Percentiles rank a stretch among this genome's conserved stretches.
phyloP scores from a whole-genome alignment of 2,113 vertebrate species.

The Malurus melanocephalus region DNA sequence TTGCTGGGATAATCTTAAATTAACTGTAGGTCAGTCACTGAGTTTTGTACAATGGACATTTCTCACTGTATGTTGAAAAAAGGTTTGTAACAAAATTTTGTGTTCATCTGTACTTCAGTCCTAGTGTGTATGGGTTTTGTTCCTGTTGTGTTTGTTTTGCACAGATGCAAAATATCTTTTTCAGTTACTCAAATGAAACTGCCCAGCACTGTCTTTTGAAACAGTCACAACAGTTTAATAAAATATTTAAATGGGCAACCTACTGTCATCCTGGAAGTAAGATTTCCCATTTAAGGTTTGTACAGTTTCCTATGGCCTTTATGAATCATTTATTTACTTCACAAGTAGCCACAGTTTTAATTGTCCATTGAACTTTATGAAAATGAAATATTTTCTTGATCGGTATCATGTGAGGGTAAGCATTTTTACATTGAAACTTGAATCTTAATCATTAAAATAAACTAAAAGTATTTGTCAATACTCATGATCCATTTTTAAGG shows the following conservation, averaged over 20 bases:
- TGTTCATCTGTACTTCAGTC: conserved; percentile 51
- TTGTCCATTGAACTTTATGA: conserved; percentile 55
- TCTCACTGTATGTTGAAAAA: conserved; percentile 61
- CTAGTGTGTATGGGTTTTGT: conserved; percentile 44
- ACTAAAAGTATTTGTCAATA: conserved; percentile 61
- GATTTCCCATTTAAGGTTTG: conserved; percentile 65
- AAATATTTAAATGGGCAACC: conserved; percentile 39
- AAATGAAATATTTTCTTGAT: conserved; percentile 66
- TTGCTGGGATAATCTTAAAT: conserved; percentile 67
- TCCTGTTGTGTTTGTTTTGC: conserved; percentile 47
- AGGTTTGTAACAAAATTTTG: conserved; percentile 68
- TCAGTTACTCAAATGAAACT: conserved; percentile 44
- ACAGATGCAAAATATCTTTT: conserved; percentile 46
- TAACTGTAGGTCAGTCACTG: conserved; percentile 43
- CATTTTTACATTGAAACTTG: conserved; percentile 74
- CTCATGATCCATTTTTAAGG: conserved; percentile 70
- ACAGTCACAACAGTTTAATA: conserved; percentile 56
- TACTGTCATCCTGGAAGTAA: conserved; percentile 60
- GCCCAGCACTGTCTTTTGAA: conserved; percentile 63
- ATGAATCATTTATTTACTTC: conserved; percentile 66
- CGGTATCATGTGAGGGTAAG: conserved; percentile 43
- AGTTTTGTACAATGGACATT: conserved; percentile 66
- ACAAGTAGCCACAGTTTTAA: conserved; percentile 38
- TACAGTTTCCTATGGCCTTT: conserved; percentile 67
- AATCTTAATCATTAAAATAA: conserved; percentile 57